A percentile compares a stretch with the other conserved stretches of the same genome.
Evolutionary conservation across 2,113 vertebrate genomes (phyloP).

Genomic region (Campylorhamphus procurvoides): DNA sequence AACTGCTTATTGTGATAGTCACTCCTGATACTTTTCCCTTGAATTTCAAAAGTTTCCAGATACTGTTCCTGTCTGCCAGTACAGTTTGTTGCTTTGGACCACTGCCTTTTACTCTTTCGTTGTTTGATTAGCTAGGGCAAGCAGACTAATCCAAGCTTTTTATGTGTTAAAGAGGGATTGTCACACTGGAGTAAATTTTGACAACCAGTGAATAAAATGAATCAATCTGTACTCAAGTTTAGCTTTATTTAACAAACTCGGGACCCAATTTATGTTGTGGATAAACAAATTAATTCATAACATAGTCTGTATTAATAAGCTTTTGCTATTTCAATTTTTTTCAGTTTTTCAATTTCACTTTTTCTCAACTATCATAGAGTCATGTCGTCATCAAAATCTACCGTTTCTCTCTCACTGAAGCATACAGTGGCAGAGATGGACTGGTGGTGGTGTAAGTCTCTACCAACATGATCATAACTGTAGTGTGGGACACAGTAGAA

Average conservation of each 20-base stretch:
- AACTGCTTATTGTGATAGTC: conserved; percentile 24
- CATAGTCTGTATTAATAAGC: neutral
- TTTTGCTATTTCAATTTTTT: neutral
- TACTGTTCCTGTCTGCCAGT: neutral
- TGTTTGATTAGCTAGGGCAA: neutral
- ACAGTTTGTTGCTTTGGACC: neutral
- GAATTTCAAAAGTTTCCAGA: neutral
- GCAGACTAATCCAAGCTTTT: neutral
- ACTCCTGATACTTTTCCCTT: conserved; percentile 33
- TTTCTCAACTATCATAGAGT: neutral
- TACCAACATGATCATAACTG: neutral
- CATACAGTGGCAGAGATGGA: neutral
- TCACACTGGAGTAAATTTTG: neutral
- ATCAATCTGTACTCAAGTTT: neutral
- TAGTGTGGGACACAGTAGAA: neutral
- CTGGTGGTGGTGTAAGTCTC: neutral
- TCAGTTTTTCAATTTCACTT: neutral
- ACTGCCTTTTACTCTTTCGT: neutral
- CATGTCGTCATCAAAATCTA: neutral
- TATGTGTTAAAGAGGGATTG: neutral
- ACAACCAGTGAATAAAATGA: neutral
- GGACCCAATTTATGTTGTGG: neutral
- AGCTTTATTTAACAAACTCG: neutral
- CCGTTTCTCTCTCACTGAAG: neutral
- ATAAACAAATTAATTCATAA: neutral